These are phyloP conservation scores for Diploptera punctata DNA, from an alignment of 2,888 invertebrate genomes.

Conservation along the genomic window DNA sequence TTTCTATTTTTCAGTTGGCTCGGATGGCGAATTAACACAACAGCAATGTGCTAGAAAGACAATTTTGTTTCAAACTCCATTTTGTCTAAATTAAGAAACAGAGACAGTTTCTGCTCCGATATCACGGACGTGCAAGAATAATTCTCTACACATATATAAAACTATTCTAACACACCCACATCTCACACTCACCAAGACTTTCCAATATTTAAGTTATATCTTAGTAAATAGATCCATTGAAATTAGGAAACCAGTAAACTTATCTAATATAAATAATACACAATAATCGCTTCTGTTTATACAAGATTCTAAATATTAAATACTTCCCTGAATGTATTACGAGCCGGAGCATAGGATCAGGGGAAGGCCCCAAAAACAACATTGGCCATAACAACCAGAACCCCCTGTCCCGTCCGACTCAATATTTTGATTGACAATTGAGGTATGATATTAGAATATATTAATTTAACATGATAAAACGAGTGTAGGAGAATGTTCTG, in stretches of 20 bases:
- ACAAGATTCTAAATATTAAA: conserved; percentile 39
- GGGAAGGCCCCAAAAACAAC: conserved; percentile 50
- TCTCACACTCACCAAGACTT: conserved; percentile 24
- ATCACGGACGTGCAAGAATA: conserved; percentile 14
- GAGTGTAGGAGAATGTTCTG: conserved; percentile 32
- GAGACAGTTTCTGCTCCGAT: background rate
- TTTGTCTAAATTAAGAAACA: background rate
- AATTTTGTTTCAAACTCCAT: background rate
- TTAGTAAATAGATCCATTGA: conserved; percentile 37
- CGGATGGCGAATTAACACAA: conserved; percentile 20
- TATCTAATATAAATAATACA: conserved; percentile 40
- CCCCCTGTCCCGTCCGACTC: conserved; percentile 43
- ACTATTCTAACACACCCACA: conserved; percentile 30
- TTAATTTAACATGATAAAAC: conserved; percentile 42
- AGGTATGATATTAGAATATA: conserved; percentile 45
- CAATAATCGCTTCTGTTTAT: conserved; percentile 35
- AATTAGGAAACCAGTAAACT: conserved; percentile 35
- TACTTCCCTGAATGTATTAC: conserved; percentile 44
- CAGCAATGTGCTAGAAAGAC: background rate
- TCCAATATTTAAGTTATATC: conserved; percentile 15
- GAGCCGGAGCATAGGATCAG: conserved; percentile 44
- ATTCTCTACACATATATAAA: conserved; percentile 17
- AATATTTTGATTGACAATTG: conserved; percentile 45
- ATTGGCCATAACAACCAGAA: conserved; percentile 48
- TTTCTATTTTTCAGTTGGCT: conserved; percentile 26